Conservation (phyloP, 2,888 invertebrate species). For the Hypercompe scribonia region DNA sequence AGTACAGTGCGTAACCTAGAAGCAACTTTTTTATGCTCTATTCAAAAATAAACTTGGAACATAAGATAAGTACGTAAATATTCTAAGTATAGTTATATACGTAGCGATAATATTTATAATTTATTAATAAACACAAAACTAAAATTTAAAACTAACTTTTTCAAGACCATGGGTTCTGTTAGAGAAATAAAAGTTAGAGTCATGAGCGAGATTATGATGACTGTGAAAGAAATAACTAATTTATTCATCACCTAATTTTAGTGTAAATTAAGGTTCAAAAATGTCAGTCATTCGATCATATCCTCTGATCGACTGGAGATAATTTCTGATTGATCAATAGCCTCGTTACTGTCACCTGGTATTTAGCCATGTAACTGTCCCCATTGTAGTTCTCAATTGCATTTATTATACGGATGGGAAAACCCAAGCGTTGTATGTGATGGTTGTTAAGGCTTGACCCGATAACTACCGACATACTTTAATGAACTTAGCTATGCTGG, state of each 20-base stretch:
- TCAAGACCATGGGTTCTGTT: background rate
- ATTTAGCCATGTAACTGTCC: constrained; percentile 30
- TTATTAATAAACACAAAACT: background rate
- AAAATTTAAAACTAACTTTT: background rate
- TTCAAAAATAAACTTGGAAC: too few species aligned
- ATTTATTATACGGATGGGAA: constrained; percentile 47
- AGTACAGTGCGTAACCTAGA: too few species aligned
- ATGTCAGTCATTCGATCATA: constrained; percentile 27
- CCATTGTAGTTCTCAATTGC: constrained; percentile 43
- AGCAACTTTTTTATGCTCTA: background rate
- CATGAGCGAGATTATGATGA: constrained; percentile 5
- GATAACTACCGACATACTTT: constrained; percentile 37
- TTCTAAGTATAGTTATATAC: background rate
- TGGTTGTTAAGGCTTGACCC: constrained; percentile 43
- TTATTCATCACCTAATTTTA: background rate
- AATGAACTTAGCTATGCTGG: constrained; percentile 23
- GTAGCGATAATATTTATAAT: background rate
- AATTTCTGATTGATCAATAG: constrained; percentile 44
- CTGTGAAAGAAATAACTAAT: constrained; percentile 25
- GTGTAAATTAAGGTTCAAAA: constrained; percentile 37
- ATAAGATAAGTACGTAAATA: too few species aligned
- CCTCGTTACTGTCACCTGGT: constrained; percentile 36
- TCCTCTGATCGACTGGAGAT: constrained; percentile 15
- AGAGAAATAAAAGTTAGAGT: background rate
- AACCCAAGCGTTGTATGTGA: constrained; percentile 41